Evolutionary conservation across 1,140 invertebrate species (phyloP).

Genomic region (Atta colombica): DNA sequence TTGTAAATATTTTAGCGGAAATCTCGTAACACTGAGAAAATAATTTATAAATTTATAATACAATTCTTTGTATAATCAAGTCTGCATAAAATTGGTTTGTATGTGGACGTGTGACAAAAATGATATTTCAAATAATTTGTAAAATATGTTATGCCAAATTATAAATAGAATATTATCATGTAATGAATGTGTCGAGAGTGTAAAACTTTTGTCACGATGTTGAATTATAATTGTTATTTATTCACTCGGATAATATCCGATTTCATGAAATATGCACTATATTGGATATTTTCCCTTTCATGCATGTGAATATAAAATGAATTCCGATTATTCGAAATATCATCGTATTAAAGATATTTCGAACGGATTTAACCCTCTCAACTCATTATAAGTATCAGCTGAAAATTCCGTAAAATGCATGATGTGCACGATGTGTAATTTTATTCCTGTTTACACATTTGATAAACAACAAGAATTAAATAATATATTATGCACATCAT

Average conservation of each 20-base stretch:
- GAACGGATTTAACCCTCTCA: slow-evolving; percentile 58
- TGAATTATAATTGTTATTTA: slow-evolving; percentile 14
- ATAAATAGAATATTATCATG: slow-evolving; percentile 74
- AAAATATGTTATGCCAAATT: slow-evolving; percentile 74
- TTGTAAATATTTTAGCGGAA: not conserved
- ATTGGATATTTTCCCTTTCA: slow-evolving; percentile 19
- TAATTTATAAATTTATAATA: slow-evolving; percentile 1
- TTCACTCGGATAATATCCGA: slow-evolving; percentile 30
- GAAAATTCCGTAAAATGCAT: too few relatives aligned
- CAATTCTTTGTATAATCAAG: not conserved
- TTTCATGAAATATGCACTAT: slow-evolving; percentile 4
- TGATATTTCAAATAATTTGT: slow-evolving; percentile 69
- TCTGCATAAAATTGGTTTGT: slow-evolving; percentile 9
- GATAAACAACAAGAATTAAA: too few relatives aligned
- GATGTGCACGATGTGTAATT: too few relatives aligned
- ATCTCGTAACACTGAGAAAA: not conserved
- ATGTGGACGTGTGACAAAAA: slow-evolving; percentile 58
- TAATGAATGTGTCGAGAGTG: slow-evolving; percentile 77
- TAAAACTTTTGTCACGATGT: slow-evolving; percentile 59
- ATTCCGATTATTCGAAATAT: not conserved
- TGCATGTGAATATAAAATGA: not conserved
- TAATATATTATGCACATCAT: too few relatives aligned
- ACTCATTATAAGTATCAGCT: slow-evolving; percentile 56
- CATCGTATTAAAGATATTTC: not conserved
- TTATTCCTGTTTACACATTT: too few relatives aligned